Base-by-base conservation (phyloP, 37 sponge, comb jelly and placozoan genomes). In the Eunapius fragilis region DNA sequence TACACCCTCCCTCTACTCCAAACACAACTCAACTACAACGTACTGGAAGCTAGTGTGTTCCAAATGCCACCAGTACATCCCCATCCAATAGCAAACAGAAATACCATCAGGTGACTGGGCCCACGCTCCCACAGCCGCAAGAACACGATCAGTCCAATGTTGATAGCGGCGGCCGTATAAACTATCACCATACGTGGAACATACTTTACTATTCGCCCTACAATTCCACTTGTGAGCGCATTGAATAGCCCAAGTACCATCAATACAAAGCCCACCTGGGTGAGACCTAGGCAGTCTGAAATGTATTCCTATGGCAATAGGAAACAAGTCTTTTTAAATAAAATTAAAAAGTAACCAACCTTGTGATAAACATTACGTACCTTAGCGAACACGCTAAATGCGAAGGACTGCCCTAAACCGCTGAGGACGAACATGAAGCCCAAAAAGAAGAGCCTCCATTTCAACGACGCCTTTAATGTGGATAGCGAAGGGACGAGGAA, bases 251-350 rank as follows among this genome's bases (percentile, higher is more conserved):
- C 90, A 67, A 49, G 84, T 13, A 78, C 75, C 25, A 80, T 73
- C 31, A 48, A 72, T n/a, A 26, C 25, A 34, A 84, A 36, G 25
- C 90, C 90, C 2, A 89, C 85, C 32, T 50, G 67, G 0, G 74
- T 58, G 25, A 89, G 81, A 3, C 90, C 90, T 25, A 89, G 75
- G 77, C 90, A 89, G 22, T 89, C 90, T 25, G 90, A 69, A 30
- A 85, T n/a, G 37, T 36, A 76, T 3, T 68, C 78, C 86, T 85
- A 70, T n/a, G n/a, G n/a, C n/a, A n/a, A n/a, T n/a, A n/a, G n/a
- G n/a, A n/a, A n/a, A n/a, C n/a, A n/a, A n/a, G n/a, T n/a, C n/a
- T n/a, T n/a, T n/a, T n/a, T n/a, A n/a, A n/a, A n/a, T n/a, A n/a
- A n/a, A n/a, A n/a, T n/a, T n/a, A n/a, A n/a, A n/a, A n/a, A n/a